These are phyloP conservation scores for Malaclemys terrapin DNA, from an alignment of 2,113 vertebrate genomes.

Conservation along the genomic window DNA sequence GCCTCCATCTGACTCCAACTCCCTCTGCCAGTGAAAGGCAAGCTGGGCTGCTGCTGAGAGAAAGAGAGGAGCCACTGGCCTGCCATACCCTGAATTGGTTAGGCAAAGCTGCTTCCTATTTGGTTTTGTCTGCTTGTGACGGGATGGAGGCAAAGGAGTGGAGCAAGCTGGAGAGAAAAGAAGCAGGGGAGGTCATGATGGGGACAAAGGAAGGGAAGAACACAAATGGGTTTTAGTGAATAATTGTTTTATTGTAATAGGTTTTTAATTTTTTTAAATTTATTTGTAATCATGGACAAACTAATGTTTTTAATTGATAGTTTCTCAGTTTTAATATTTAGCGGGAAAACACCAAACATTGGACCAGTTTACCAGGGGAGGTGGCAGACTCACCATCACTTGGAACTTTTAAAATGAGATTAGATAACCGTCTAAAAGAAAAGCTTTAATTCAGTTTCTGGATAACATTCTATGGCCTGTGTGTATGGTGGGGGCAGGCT, in stretches of 20 bases:
- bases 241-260: neutral
- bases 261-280: neutral
- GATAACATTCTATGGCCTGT: neutral
- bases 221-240: neutral
- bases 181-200: neutral
- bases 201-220: neutral
- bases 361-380: neutral
- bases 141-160: neutral
- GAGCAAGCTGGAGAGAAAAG: neutral
- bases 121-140: neutral
- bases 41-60: neutral
- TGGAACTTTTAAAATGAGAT: neutral
- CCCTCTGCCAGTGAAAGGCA: neutral
- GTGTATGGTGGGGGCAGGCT: accelerated
- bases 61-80: neutral
- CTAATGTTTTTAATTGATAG: neutral
- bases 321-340: neutral
- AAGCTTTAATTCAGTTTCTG: constrained; percentile 21
- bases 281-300: too few relatives aligned
- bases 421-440: neutral
- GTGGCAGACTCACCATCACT: neutral
- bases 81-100: neutral
- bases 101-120: neutral
- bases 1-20: neutral
- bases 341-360: neutral